Evolutionary conservation across 2,797 vertebrate genomes (phyloP).

Genomic region (Helicolenus hilgendorfi): DNA sequence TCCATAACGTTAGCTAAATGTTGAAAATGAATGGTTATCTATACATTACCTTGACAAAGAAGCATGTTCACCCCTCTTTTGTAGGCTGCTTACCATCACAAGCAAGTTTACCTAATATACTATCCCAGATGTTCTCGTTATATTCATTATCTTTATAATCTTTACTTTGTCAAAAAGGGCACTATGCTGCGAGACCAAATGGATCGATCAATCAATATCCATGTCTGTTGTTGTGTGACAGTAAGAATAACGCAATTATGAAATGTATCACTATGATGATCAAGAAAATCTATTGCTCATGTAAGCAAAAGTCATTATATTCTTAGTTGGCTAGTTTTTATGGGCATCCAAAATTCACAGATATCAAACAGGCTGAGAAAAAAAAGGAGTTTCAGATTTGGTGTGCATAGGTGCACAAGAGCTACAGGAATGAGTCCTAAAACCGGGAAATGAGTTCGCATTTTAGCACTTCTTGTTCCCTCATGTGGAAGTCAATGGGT

Average conservation of each 20-base stretch:
- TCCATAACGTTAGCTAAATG: too few relatives aligned
- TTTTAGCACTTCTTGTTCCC: too few relatives aligned
- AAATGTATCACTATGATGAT: too few relatives aligned
- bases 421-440: neutral
- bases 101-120: too few relatives aligned
- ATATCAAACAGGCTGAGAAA: neutral
- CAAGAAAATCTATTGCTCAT: too few relatives aligned
- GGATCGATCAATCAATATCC: neutral
- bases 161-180: neutral
- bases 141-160: too few relatives aligned
- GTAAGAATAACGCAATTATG: neutral
- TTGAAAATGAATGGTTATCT: too few relatives aligned
- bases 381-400: neutral
- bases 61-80: too few relatives aligned
- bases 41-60: too few relatives aligned
- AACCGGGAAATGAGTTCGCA: neutral
- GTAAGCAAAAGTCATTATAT: neutral
- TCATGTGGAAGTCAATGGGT: too few relatives aligned
- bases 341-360: neutral
- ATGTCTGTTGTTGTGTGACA: neutral
- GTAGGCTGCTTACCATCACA: too few relatives aligned
- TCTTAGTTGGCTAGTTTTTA: neutral
- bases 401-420: neutral
- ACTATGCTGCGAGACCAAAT: neutral
- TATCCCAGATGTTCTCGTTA: too few relatives aligned